These are phyloP conservation scores for Gari tellinella DNA, from an alignment of 2,888 invertebrate species.

Conservation along the genomic window DNA sequence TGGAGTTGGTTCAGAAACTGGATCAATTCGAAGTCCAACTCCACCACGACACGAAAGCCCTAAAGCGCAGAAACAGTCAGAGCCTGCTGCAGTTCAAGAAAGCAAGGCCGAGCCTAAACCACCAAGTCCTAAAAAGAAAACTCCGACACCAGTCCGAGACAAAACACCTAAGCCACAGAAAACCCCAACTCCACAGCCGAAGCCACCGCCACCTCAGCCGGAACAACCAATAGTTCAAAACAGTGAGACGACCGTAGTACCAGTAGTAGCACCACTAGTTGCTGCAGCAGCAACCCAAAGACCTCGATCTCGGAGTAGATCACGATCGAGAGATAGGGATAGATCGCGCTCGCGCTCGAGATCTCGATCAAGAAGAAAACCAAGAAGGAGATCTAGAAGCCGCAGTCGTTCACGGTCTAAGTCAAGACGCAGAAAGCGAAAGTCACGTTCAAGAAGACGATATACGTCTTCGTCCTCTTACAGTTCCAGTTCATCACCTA, in stretches of 20 bases:
- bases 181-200: constrained; percentile 4
- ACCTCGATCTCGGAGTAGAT: constrained; percentile 13
- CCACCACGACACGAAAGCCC: not conserved
- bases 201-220: constrained; percentile 4
- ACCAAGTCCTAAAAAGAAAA: not conserved
- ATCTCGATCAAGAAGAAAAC: constrained; percentile 30
- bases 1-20: constrained; percentile 45
- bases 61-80: constrained; percentile 1
- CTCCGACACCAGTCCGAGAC: not conserved
- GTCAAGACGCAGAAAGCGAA: constrained; percentile 14
- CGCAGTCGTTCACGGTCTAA: not conserved
- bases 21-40: not conserved
- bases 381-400: constrained; percentile 15
- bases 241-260: constrained; percentile 22
- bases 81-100: constrained; percentile 8
- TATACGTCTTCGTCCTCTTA: constrained; percentile 45
- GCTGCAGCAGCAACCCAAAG: constrained; percentile 29
- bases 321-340: constrained; percentile 14
- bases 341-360: constrained; percentile 23
- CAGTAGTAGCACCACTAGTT: constrained; percentile 34
- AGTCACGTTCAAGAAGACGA: constrained; percentile 10
- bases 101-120: constrained; percentile 16
- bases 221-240: constrained; percentile 8
- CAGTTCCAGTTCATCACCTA: constrained; percentile 31
- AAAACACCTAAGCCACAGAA: constrained; percentile 8